Percentiles rank a stretch among this genome's conserved stretches.
Conservation (phyloP, 2,113 vertebrate species). For the Harpagus bidentatus region DNA sequence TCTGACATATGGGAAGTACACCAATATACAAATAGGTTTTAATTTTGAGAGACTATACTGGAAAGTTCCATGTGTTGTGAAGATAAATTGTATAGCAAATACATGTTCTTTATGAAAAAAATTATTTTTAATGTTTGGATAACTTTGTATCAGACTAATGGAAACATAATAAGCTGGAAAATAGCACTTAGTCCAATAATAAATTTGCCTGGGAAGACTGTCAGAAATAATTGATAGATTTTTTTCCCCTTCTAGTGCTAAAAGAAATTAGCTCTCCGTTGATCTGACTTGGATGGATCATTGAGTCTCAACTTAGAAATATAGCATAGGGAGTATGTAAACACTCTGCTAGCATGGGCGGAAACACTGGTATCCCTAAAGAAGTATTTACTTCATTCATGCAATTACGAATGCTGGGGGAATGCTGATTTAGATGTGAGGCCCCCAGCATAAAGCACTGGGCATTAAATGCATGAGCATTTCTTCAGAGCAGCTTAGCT, state of each 20-base stretch:
- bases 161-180: not conserved
- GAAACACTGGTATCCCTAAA: not conserved
- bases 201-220: not conserved
- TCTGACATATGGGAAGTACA: not conserved
- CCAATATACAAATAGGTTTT: not conserved
- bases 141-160: not conserved
- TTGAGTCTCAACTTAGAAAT: not conserved
- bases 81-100: not conserved
- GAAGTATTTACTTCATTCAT: slow-evolving; percentile 52
- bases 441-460: slow-evolving; percentile 63
- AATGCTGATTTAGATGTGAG: slow-evolving; percentile 77
- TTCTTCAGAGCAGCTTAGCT: slow-evolving; percentile 82
- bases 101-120: not conserved
- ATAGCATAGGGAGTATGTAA: not conserved
- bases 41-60: not conserved
- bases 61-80: not conserved
- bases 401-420: slow-evolving; percentile 56
- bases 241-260: not conserved
- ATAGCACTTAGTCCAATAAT: not conserved
- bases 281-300: not conserved
- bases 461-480: slow-evolving; percentile 78
- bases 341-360: not conserved
- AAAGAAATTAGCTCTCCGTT: not conserved
- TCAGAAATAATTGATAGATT: not conserved
- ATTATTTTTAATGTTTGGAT: not conserved